phyloP scores from a whole-genome alignment of 2,797 vertebrate genomes.

The Oryzias dopingdopingensis region DNA sequence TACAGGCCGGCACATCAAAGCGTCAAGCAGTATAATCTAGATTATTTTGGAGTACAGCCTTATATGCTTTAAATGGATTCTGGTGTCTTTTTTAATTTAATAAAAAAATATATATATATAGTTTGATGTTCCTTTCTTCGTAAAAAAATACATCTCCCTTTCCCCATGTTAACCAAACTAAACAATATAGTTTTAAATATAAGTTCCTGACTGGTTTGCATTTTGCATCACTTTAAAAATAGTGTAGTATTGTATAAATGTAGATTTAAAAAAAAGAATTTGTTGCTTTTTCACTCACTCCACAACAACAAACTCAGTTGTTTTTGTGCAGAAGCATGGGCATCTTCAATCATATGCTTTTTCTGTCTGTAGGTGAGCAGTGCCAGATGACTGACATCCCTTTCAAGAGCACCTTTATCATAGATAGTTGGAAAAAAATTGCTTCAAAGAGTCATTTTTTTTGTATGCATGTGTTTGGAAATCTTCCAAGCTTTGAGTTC shows the following conservation, averaged over 20 bases:
- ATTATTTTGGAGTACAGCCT: no score
- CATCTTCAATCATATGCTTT: slow-evolving; percentile 2
- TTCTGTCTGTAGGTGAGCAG: slow-evolving; percentile 27
- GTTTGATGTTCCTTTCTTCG: no score
- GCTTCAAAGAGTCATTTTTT: slow-evolving; percentile 47
- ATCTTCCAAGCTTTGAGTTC: slow-evolving; percentile 19
- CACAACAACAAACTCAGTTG: slow-evolving; percentile 20
- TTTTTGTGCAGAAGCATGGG: slow-evolving; percentile 2
- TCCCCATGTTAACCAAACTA: no score
- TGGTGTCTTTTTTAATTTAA: no score
- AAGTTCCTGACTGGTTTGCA: no score
- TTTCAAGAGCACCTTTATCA: slow-evolving; percentile 59
- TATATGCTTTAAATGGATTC: no score
- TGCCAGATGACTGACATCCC: slow-evolving; percentile 50
- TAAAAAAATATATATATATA: no score
- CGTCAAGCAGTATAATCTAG: no score
- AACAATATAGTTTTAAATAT: no score
- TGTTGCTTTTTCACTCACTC: slow-evolving; percentile 18
- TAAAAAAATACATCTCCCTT: no score
- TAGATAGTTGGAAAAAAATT: slow-evolving; percentile 55
- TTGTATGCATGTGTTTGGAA: slow-evolving; percentile 18
- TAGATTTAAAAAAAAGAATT: slow-evolving; percentile 1
- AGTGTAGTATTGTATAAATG: slow-evolving; percentile 1
- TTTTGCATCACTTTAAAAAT: no score
- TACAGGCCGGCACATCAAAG: no score